Evolutionary conservation across 2,888 invertebrate species (phyloP).

Genomic region (Phaonia tiefii): DNA sequence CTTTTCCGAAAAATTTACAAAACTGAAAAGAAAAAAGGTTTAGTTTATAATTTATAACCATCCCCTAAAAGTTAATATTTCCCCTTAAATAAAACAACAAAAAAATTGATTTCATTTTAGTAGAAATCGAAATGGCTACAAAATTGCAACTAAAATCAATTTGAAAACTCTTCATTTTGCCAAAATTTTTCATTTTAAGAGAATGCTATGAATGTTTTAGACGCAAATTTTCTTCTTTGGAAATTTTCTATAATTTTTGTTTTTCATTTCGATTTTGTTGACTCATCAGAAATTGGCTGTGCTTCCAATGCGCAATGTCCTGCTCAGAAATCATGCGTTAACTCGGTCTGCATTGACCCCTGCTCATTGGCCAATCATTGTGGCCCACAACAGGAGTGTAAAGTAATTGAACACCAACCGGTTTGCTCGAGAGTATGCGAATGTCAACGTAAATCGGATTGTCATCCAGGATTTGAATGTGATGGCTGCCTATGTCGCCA

Average conservation of each 20-base stretch:
- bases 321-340: slow-evolving; percentile 88
- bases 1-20: too few species aligned
- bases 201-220: slow-evolving; percentile 58
- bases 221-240: neutral
- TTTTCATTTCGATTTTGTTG: slow-evolving; percentile 32
- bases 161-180: slow-evolving; percentile 56
- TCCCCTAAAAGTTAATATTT: slow-evolving; percentile 9
- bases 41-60: too few species aligned
- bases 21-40: too few species aligned
- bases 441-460: slow-evolving; percentile 86
- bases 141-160: slow-evolving; percentile 53
- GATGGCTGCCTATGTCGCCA: slow-evolving; percentile 87
- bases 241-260: slow-evolving; percentile 19
- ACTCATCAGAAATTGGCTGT: slow-evolving; percentile 87
- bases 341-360: slow-evolving; percentile 90
- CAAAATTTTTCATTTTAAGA: slow-evolving; percentile 48
- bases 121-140: slow-evolving; percentile 51
- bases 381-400: slow-evolving; percentile 87
- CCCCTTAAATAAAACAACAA: slow-evolving; percentile 2
- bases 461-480: slow-evolving; percentile 84
- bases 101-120: slow-evolving; percentile 55
- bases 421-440: slow-evolving; percentile 87
- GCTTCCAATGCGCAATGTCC: slow-evolving; percentile 90
- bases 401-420: slow-evolving; percentile 90
- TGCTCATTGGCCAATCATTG: slow-evolving; percentile 90